Conservation (phyloP, 2,113 vertebrate species). For the Brachyhypopomus gauderio region DNA sequence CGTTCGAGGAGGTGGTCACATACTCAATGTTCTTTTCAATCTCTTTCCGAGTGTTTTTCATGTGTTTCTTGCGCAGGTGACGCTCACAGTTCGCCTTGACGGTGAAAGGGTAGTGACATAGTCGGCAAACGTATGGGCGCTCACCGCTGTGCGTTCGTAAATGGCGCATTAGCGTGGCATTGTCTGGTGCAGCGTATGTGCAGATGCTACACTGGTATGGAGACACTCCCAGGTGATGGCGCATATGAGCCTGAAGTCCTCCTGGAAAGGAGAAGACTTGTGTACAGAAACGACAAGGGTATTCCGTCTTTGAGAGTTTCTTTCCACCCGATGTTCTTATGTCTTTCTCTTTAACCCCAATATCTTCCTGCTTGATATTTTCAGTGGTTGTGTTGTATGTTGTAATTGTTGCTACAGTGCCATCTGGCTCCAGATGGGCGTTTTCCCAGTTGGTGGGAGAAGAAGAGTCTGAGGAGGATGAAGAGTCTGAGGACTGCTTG, state of each 20-base stretch:
- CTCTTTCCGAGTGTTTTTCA: slow-evolving; percentile 91
- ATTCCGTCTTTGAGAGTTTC: slow-evolving; percentile 84
- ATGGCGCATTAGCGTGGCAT: slow-evolving; percentile 94
- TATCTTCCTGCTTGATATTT: slow-evolving; percentile 84
- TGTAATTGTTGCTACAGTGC: slow-evolving; percentile 43
- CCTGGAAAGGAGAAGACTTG: slow-evolving; percentile 91
- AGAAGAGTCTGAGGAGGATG: slow-evolving; percentile 67
- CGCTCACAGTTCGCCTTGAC: slow-evolving; percentile 98
- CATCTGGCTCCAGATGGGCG: slow-evolving; percentile 81
- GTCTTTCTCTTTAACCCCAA: slow-evolving; percentile 73
- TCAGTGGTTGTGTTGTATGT: slow-evolving; percentile 26
- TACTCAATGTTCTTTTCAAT: slow-evolving; percentile 98
- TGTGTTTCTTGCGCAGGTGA: slow-evolving; percentile 95
- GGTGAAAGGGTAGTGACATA: slow-evolving; percentile 97
- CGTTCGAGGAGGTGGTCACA: slow-evolving; percentile 76
- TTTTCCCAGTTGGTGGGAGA: slow-evolving; percentile 66
- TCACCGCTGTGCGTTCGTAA: slow-evolving; percentile 95
- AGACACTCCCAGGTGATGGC: slow-evolving; percentile 90
- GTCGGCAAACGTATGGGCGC: slow-evolving; percentile 94
- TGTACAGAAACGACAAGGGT: slow-evolving; percentile 91
- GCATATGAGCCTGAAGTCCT: slow-evolving; percentile 90
- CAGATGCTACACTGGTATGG: slow-evolving; percentile 97
- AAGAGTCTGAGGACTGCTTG: slow-evolving; percentile 70
- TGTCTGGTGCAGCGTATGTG: slow-evolving; percentile 93
- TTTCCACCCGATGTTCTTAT: slow-evolving; percentile 53